A percentile compares a stretch with the other conserved stretches of the same genome.
Evolutionary conservation across 2,113 vertebrate species (phyloP).

Genomic region (Sinocyclocheilus anophthalmus): DNA sequence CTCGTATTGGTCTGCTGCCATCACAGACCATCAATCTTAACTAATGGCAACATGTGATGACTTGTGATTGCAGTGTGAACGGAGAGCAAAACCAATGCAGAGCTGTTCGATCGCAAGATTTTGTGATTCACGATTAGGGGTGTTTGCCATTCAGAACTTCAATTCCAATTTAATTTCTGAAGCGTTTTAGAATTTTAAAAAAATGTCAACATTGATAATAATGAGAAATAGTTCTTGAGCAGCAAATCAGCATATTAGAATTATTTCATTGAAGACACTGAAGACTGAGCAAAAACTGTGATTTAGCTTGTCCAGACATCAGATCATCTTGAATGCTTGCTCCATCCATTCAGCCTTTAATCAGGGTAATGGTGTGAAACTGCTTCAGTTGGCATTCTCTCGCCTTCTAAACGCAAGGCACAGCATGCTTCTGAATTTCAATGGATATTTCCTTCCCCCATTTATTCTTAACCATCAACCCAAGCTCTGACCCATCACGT

Average conservation of each 20-base stretch:
- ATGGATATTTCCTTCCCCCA: neutral
- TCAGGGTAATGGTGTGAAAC: constrained; percentile 47
- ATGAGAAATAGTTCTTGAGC: no score
- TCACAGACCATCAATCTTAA: constrained; percentile 21
- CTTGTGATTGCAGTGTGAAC: constrained; percentile 2
- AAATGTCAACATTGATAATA: neutral
- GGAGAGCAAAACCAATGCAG: neutral
- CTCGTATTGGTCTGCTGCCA: neutral
- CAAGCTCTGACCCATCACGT: neutral
- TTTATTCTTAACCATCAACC: neutral
- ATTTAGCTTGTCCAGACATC: constrained; percentile 8
- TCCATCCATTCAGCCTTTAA: constrained; percentile 21
- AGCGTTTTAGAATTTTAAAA: neutral
- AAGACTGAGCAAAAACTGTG: neutral
- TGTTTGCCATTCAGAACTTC: neutral
- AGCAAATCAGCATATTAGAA: no score
- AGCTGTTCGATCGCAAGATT: neutral
- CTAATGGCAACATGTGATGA: neutral
- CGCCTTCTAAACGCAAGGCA: constrained; percentile 39
- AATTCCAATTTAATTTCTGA: neutral
- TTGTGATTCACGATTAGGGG: neutral
- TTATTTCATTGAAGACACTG: no score
- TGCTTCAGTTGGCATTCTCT: constrained; percentile 62
- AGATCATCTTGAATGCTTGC: neutral
- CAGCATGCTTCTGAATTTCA: constrained; percentile 23